Conservation (phyloP, 2,888 invertebrate genomes). For the Sialis lutaria region DNA sequence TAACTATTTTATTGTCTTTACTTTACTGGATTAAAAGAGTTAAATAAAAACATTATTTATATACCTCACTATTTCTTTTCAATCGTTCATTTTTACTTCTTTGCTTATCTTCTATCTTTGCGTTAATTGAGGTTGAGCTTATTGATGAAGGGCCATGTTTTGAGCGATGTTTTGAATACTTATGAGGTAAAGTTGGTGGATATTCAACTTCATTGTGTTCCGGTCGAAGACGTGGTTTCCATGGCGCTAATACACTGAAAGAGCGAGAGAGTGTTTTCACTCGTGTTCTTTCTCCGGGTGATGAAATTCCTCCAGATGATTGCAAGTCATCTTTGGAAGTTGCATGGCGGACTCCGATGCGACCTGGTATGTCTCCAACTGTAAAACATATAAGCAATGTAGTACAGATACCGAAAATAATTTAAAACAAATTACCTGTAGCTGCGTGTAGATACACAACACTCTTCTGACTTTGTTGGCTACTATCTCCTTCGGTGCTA, state of each 20-base stretch:
- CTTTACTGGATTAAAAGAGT: no score
- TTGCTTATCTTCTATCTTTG: constrained; percentile 13
- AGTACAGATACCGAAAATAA: no score
- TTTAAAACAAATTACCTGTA: constrained; percentile 35
- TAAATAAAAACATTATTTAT: no score
- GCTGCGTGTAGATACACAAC: constrained; percentile 74
- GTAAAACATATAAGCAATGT: constrained; percentile 13
- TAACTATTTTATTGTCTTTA: no score
- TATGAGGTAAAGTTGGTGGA: no score
- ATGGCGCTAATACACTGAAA: constrained; percentile 69
- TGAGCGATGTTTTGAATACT: constrained; percentile 17
- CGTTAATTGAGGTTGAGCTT: constrained; percentile 19
- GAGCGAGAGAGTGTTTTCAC: constrained; percentile 59
- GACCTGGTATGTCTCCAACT: constrained; percentile 74
- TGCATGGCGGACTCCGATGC: constrained; percentile 37
- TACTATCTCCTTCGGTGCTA: constrained; percentile 58
- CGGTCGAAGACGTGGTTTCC: constrained; percentile 42
- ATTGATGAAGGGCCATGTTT: constrained; percentile 25
- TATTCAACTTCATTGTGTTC: no score
- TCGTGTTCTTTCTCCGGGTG: no score
- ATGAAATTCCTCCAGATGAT: constrained; percentile 26
- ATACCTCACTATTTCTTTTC: no score
- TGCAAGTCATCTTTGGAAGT: constrained; percentile 61
- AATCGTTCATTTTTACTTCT: no score
- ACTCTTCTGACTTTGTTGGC: constrained; percentile 67